A percentile compares a stretch with the other conserved stretches of the same genome.
These are phyloP conservation scores for Leptarthrus brevirostris DNA, from an alignment of 2,888 invertebrate genomes.

Conservation along the genomic window DNA sequence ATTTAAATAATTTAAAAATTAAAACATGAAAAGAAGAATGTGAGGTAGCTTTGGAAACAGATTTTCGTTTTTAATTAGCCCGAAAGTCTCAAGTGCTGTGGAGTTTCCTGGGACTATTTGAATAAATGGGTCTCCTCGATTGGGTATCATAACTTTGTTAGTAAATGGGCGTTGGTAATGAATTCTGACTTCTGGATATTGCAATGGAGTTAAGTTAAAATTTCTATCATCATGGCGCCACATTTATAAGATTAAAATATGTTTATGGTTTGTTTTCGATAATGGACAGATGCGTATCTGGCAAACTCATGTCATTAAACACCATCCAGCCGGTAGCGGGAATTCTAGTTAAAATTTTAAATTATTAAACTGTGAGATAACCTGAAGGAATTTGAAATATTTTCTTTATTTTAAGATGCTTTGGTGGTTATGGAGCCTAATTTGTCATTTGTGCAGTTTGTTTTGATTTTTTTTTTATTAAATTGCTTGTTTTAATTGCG, in stretches of 20 bases:
- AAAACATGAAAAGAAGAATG: neutral
- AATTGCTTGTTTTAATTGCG: too few species aligned
- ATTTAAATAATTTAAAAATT: neutral
- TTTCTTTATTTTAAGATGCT: neutral
- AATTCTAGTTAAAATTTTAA: slow-evolving; percentile 38
- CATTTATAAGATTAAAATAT: slow-evolving; percentile 42
- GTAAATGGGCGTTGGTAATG: slow-evolving; percentile 19
- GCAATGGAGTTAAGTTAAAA: slow-evolving; percentile 1
- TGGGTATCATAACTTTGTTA: slow-evolving; percentile 10
- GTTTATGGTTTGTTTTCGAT: slow-evolving; percentile 29
- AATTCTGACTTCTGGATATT: slow-evolving; percentile 38
- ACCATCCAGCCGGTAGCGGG: slow-evolving; percentile 25
- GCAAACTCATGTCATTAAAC: neutral
- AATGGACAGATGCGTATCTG: slow-evolving; percentile 29
- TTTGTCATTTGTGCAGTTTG: neutral
- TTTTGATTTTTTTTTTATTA: neutral
- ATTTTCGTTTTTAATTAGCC: neutral
- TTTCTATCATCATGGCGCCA: slow-evolving; percentile 42
- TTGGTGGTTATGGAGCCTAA: neutral
- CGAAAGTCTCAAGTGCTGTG: slow-evolving; percentile 8
- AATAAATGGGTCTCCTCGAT: slow-evolving; percentile 6
- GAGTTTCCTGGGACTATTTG: slow-evolving; percentile 21
- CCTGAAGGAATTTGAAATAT: neutral
- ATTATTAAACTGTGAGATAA: slow-evolving; percentile 6
- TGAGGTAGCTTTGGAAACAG: neutral